A percentile compares a stretch with the other conserved stretches of the same genome.
Conservation (phyloP, 2,797 vertebrate species). For the Hoplostethus mediterraneus region DNA sequence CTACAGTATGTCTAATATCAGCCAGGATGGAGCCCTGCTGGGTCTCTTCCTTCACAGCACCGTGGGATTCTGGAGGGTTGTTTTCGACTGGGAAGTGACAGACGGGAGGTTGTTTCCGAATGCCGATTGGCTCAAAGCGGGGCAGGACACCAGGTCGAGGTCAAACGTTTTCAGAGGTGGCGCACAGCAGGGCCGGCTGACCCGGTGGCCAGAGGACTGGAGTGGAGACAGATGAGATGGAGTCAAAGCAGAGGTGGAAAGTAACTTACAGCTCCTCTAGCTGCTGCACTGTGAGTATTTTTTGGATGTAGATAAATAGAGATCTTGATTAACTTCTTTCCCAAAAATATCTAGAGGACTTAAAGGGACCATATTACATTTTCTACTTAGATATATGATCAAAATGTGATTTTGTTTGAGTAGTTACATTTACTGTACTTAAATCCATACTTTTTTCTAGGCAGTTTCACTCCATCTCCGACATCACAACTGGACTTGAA, state of each 20-base stretch:
- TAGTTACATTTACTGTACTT: too few species aligned
- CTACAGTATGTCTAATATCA: conserved; percentile 25
- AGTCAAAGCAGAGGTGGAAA: conserved; percentile 18
- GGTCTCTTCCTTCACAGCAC: conserved; percentile 1
- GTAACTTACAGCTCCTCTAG: background rate
- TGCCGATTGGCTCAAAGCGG: conserved; percentile 28
- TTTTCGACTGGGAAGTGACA: conserved; percentile 17
- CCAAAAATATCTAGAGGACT: background rate
- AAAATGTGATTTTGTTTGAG: too few species aligned
- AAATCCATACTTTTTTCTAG: too few species aligned
- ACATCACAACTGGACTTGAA: too few species aligned
- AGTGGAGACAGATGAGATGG: conserved; percentile 38
- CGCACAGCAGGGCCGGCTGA: conserved; percentile 38
- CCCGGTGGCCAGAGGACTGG: conserved; percentile 32
- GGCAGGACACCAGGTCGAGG: conserved; percentile 37
- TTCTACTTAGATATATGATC: too few species aligned
- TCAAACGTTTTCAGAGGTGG: conserved; percentile 62
- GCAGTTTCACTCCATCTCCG: too few species aligned
- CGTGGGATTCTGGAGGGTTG: conserved; percentile 20
- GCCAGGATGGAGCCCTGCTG: conserved; percentile 6
- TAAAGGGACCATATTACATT: too few species aligned
- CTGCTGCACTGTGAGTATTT: background rate
- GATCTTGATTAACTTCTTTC: background rate
- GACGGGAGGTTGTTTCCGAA: conserved; percentile 25
- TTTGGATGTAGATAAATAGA: background rate